Base-by-base conservation (phyloP, 2,888 invertebrate genomes). In the Drosophila peninsularis region DNA sequence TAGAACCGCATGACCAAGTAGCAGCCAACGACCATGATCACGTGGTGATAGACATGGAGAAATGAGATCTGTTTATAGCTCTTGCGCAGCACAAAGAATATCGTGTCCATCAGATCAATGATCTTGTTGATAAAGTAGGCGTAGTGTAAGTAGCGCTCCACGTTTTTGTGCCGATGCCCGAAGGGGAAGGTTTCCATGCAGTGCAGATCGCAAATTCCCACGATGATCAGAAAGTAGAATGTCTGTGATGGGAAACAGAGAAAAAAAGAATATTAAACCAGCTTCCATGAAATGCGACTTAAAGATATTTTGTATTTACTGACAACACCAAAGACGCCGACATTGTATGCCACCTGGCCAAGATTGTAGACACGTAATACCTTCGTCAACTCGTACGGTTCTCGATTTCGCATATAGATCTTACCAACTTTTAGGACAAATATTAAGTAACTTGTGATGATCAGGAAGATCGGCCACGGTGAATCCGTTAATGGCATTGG, bases 1-100 rank as follows among this genome's bases (percentile, higher is more conserved):
- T 95, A 96, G 91, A 96, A 96, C 5, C 95, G 93, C 50, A 96
- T 96, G 13, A 95, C 94, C 96, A 96, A 96, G 1, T 95, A 95
- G 90, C 96, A 95, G 65, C 96, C 92, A 21, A 95, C 0, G 0
- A 60, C 96, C 93, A 96, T 96, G 91, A 95, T 93, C 1, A 95
- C 93, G 91, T 98, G 98, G 91, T 98, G 98, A 90, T 97, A 98
- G 5, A 98, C 95, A 90, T 98, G 98, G 4, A 98, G 94, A 88
- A 96, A 96, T 0, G 96, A 95, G 21, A 98, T 96, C 92, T 98
- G 98, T 50, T 95, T 95, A 82, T 96, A 95, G 91, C 97, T 98
- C 92, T 98, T 98, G 41, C 98, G 94, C 72, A 98, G 91, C 2
- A 98, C 96, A 90, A 98, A 98, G 93, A 98, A 98, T 17, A 97